Evolutionary conservation across 2,113 vertebrate species (phyloP).

Genomic region (Microtus montanus): DNA sequence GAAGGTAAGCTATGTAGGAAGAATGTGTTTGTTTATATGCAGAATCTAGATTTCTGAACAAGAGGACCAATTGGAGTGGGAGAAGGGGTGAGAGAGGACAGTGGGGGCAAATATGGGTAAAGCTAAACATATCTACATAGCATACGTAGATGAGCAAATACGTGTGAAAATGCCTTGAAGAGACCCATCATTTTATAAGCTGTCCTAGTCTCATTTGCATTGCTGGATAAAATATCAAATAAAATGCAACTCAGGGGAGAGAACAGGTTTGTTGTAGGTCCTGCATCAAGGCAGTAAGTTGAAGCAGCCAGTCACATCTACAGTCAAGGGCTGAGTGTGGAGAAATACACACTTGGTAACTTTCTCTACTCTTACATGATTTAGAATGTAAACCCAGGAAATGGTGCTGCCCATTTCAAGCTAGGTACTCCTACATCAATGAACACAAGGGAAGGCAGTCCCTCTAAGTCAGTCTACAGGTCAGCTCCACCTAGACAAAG

Average conservation of each 20-base stretch:
- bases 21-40: not conserved
- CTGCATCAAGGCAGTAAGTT: no score
- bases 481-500: not conserved
- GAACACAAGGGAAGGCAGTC: not conserved
- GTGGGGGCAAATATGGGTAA: not conserved
- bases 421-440: not conserved
- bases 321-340: not conserved
- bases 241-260: not conserved
- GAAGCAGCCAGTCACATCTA: not conserved
- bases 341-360: not conserved
- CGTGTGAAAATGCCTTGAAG: not conserved
- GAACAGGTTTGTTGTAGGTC: not conserved
- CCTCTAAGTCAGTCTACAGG: not conserved
- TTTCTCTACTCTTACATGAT: no score
- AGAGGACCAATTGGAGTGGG: not conserved
- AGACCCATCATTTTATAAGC: not conserved
- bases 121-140: not conserved
- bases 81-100: not conserved
- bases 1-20: not conserved
- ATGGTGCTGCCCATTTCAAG: not conserved
- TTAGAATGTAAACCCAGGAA: not conserved
- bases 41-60: not conserved
- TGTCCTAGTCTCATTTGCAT: not conserved
- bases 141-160: not conserved
- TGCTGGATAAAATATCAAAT: not conserved